phyloP scores from a whole-genome alignment of 2,797 vertebrate species.

The Cuniculus paca region DNA sequence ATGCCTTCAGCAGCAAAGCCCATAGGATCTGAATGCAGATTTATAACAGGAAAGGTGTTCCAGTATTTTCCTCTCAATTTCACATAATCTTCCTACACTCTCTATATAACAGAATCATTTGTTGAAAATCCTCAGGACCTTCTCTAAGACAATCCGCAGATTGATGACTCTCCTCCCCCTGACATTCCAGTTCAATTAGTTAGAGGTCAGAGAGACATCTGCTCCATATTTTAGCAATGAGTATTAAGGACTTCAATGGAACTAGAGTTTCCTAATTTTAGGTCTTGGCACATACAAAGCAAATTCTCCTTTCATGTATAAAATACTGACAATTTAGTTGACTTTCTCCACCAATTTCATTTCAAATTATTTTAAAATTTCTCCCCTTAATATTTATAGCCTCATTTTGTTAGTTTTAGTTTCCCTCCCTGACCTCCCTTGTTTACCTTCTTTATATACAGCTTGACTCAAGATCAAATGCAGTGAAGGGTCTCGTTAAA shows the following conservation, averaged over 20 bases:
- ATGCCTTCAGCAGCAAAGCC: background rate
- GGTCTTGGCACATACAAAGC: conserved; percentile 12
- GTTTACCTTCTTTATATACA: conserved; percentile 70
- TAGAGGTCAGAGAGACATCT: conserved; percentile 78
- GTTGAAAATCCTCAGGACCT: conserved; percentile 55
- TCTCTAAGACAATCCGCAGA: conserved; percentile 56
- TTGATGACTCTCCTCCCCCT: conserved; percentile 66
- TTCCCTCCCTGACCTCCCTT: background rate
- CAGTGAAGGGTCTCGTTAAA: conserved; percentile 77
- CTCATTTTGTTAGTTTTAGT: conserved; percentile 50
- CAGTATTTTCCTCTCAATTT: background rate
- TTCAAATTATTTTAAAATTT: background rate
- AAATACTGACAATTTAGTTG: background rate
- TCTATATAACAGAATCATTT: conserved; percentile 43
- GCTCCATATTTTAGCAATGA: conserved; percentile 66
- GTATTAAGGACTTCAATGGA: conserved; percentile 47
- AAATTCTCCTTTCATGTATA: conserved; percentile 48
- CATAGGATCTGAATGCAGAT: background rate
- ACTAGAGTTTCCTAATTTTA: conserved; percentile 61
- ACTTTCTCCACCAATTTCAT: conserved; percentile 7
- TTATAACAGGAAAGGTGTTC: background rate
- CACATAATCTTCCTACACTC: background rate
- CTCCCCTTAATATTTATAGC: conserved; percentile 50
- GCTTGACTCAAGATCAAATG: conserved; percentile 73
- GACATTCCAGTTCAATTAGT: conserved; percentile 76